These are phyloP conservation scores for Sakesphorus luctuosus DNA, from an alignment of 2,113 vertebrate genomes.

Conservation along the genomic window DNA sequence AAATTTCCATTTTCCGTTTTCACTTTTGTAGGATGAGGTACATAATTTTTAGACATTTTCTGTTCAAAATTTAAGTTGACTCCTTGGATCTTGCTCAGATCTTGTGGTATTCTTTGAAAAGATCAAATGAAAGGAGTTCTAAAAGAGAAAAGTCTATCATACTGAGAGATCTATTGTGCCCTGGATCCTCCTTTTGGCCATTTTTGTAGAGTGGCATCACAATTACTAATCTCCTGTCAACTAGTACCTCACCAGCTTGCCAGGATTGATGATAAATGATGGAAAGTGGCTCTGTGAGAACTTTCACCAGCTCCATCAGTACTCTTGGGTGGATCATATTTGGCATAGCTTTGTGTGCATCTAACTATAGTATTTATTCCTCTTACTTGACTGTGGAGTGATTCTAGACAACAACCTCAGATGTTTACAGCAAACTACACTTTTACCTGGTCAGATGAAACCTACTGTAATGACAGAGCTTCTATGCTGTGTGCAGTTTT, in stretches of 20 bases:
- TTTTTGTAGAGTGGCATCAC: accelerated
- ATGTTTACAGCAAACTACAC: background rate
- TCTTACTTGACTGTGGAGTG: background rate
- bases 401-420: background rate
- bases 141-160: background rate
- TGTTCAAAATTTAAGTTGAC: background rate
- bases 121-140: background rate
- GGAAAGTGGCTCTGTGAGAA: background rate
- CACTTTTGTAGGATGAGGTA: background rate
- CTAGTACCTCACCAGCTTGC: accelerated
- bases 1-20: background rate
- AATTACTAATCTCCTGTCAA: background rate
- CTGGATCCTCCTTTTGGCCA: background rate
- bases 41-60: background rate
- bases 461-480: accelerated
- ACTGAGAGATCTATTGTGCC: background rate
- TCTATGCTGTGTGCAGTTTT: background rate
- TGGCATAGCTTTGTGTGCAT: background rate
- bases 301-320: background rate
- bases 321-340: background rate
- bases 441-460: background rate
- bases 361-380: background rate
- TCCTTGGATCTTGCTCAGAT: background rate
- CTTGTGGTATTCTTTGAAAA: background rate
- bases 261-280: background rate